Evolutionary conservation across 2,113 vertebrate species (phyloP).

Genomic region (Nicator chloris): DNA sequence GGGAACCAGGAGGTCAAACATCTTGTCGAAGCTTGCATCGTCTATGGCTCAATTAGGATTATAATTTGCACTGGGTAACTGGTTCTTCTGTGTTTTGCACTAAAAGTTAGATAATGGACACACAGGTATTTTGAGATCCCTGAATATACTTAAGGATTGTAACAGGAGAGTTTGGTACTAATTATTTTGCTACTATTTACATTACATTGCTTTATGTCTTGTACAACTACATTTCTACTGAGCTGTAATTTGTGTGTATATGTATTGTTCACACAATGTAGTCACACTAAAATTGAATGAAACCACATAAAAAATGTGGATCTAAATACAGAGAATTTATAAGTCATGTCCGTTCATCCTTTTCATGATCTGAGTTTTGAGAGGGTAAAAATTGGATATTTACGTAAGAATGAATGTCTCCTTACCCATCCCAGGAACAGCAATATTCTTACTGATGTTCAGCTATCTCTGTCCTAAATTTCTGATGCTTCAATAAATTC

Average conservation of each 20-base stretch:
- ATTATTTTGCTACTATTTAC: neutral
- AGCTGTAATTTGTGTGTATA: neutral
- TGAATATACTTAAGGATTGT: neutral
- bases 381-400: neutral
- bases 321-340: neutral
- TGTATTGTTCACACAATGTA: neutral
- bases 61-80: neutral
- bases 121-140: neutral
- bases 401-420: neutral
- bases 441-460: neutral
- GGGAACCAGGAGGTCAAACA: neutral
- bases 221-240: neutral
- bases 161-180: neutral
- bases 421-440: neutral
- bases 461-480: neutral
- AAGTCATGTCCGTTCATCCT: neutral
- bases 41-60: neutral
- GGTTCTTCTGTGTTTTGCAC: neutral
- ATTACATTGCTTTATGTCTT: neutral
- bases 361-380: neutral
- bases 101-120: neutral
- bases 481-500: neutral
- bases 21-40: neutral
- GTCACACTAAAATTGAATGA: neutral
- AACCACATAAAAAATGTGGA: neutral